A percentile compares a stretch with the other conserved stretches of the same genome.
Evolutionary conservation across 2,888 invertebrate species (phyloP).

Genomic region (Acrocyrtus sp.): DNA sequence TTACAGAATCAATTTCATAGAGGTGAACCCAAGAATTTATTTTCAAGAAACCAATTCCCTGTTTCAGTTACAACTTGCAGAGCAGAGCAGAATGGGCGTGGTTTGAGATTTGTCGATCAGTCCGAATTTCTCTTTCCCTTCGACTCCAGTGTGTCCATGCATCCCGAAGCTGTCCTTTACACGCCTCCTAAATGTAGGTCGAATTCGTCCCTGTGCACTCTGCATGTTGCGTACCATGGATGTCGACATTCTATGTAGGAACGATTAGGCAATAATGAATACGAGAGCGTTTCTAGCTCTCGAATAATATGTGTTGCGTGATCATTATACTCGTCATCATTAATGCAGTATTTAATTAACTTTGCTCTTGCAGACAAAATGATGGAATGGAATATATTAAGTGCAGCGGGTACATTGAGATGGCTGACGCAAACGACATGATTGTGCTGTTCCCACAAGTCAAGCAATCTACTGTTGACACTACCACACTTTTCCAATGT

Average conservation of each 20-base stretch:
- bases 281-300: not conserved
- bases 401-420: conserved; percentile 53
- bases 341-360: not conserved
- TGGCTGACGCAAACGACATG: conserved; percentile 56
- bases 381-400: conserved; percentile 58
- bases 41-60: not conserved
- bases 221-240: conserved; percentile 56
- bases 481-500: conserved; percentile 47
- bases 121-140: conserved; percentile 52
- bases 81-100: conserved; percentile 33
- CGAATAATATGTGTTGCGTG: not conserved
- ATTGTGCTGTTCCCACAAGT: conserved; percentile 55
- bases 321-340: not conserved
- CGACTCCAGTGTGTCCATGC: conserved; percentile 43
- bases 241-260: conserved; percentile 55
- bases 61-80: conserved; percentile 31
- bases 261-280: not conserved
- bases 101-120: conserved; percentile 49
- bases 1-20: too few species aligned
- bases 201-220: conserved; percentile 41
- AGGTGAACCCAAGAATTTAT: conserved; percentile 15
- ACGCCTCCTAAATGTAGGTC: conserved; percentile 46
- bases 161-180: conserved; percentile 49
- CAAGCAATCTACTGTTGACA: conserved; percentile 30
- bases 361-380: conserved; percentile 46